phyloP scores from a whole-genome alignment of 2,797 vertebrate species.

The Gobio occitaniae region DNA sequence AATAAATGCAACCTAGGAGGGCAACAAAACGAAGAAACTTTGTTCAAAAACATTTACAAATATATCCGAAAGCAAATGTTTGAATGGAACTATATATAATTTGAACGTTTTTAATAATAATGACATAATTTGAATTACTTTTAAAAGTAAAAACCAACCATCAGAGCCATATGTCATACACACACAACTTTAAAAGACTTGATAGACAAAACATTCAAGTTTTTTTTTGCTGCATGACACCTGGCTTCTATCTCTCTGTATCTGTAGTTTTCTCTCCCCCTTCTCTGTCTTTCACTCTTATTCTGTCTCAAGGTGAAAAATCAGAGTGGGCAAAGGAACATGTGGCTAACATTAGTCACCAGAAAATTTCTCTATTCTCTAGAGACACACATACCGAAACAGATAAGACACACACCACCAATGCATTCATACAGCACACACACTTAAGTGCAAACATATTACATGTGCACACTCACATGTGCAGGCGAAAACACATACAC shows the following conservation, averaged over 20 bases:
- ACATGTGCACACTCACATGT: neutral
- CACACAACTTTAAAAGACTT: conserved; percentile 6
- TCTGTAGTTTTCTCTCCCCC: neutral
- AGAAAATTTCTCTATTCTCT: conserved; percentile 51
- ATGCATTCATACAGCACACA: conserved; percentile 39
- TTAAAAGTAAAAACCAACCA: conserved; percentile 9
- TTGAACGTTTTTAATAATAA: neutral
- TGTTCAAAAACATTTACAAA: neutral
- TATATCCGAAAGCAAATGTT: neutral
- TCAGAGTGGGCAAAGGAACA: conserved; percentile 49
- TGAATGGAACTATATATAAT: neutral
- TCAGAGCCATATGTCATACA: neutral
- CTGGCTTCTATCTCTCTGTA: conserved; percentile 46
- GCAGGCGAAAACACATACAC: neutral
- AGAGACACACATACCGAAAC: conserved; percentile 35
- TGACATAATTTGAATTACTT: neutral
- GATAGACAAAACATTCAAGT: conserved; percentile 20
- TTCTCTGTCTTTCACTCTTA: conserved; percentile 25
- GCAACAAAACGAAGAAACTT: neutral
- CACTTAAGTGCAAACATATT: conserved; percentile 29
- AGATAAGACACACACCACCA: conserved; percentile 35
- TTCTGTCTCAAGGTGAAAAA: conserved; percentile 50
- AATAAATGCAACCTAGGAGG: neutral
- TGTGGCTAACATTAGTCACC: conserved; percentile 63
- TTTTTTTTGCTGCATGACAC: conserved; percentile 22